Conservation (phyloP, 2,888 invertebrate genomes). For the Apamea epomidion region DNA sequence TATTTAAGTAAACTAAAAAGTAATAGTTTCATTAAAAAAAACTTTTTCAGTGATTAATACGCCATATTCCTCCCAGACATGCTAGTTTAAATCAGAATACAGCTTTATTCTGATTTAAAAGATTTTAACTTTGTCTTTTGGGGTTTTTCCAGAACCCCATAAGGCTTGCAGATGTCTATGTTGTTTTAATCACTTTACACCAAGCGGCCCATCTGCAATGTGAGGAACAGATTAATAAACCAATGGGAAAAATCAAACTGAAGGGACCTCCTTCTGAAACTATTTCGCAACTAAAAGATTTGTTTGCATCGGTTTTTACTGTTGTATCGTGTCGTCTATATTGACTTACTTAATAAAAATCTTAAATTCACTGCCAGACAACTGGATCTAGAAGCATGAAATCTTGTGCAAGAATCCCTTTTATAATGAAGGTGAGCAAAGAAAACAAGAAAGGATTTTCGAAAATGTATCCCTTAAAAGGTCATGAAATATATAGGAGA, state of each 20-base stretch:
- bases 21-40: too few relatives aligned
- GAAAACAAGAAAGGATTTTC: too few relatives aligned
- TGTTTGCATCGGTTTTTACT: neutral
- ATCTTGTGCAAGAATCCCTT: too few relatives aligned
- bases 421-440: too few relatives aligned
- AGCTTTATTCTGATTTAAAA: neutral
- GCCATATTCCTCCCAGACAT: neutral
- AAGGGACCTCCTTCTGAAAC: neutral
- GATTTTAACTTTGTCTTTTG: neutral
- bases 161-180: neutral
- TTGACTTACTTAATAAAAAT: too few relatives aligned
- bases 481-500: too few relatives aligned
- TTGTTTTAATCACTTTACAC: neutral
- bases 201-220: neutral
- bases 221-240: neutral
- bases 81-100: too few relatives aligned
- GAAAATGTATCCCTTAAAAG: too few relatives aligned
- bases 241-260: neutral
- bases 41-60: neutral
- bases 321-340: too few relatives aligned
- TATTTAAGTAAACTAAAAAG: too few relatives aligned
- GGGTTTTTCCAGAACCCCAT: neutral
- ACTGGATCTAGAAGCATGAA: too few relatives aligned
- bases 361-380: too few relatives aligned
- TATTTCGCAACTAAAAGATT: neutral